Base-by-base conservation (phyloP, 2,113 vertebrate species). In the Microtus ochrogaster region DNA sequence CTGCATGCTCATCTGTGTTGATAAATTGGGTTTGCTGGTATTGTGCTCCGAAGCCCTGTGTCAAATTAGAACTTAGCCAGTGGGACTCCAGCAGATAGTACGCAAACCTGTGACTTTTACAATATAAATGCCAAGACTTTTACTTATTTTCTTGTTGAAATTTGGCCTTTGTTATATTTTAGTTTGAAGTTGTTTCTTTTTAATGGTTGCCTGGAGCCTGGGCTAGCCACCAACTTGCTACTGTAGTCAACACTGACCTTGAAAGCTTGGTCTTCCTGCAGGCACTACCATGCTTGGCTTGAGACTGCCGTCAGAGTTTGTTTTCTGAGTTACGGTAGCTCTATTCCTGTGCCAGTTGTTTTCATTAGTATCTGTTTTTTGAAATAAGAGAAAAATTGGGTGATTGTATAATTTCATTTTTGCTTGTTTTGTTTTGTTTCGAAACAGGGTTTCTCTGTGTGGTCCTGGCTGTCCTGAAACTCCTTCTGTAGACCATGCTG, bases 81-180 rank as follows among this genome's bases (percentile, higher is more conserved):
- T 85, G 79, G 41, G 61, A 65, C 73, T 89, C 44, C 79, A n/a
- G 85, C 33, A 12, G 86, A 65, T 70, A 94, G 70, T 94, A 63
- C 73, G 47, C 28, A 93, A 90, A 91, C 84, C 19, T 76, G 14
- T 87, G 58, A 61, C 83, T 82, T 96, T 92, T 90, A 65, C 19
- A 47, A 85, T 95, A 8, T 76, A 36, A 90, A 76, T 93, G 9
- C 81, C 58, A 77, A 95, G 89, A 41, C 21, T 89, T 73, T 91
- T 52, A 41, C 91, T 28, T 90, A 55, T 39, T 92, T 94, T 92
- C 44, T 90, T 92, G 28, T 93, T 83, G 58, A 70, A 90, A 44
- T 90, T 89, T 49, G 22, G 12, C 30, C 30, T 52, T 52, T n/a
- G 30, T 3, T n/a, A n/a, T 70, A 24, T 52, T 70, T 52, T 87